Base-by-base conservation (phyloP, 2,888 invertebrate species). In the Desoria tigrina region DNA sequence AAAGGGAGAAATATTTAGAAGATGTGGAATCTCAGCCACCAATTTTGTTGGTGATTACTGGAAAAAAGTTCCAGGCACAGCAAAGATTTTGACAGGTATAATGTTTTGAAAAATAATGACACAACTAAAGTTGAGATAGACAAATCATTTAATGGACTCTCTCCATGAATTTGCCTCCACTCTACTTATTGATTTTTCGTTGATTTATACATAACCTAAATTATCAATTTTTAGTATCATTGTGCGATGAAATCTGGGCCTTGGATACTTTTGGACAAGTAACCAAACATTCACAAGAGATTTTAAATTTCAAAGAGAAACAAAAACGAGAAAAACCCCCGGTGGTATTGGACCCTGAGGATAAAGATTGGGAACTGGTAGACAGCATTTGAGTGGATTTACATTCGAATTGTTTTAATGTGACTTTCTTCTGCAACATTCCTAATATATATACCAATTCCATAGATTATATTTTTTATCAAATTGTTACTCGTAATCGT, bases 1-100 rank as follows among this genome's bases (percentile, higher is more conserved):
- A 1, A 77, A 77, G 32, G 82, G 83, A 1, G 74, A 77, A 23
- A 78, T 84, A 18, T 82, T 78, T 72, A 78, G 81, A 42, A 77
- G 84, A 32, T 76, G 78, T 61, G 84, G 83, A 9, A 81, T 84
- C 64, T 78, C 80, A 0, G 76, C 78, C 28, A 79, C 78, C 50
- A 82, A 82, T 71, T 82, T 80, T 60, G 81, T 81, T 65, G 84
- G 84, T 1, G 79, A 80, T 56, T 79, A 79, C 28, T 84, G 84
- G 84, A 76, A 78, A 61, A 77, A 78, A 69, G 74, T 81, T 21
- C 80, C 80, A 28, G 79, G 79, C 4, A 71, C 65, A 56, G 76
- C 78, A 24, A 71, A 77, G 37, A 69, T 68, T 45, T 64, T 81
- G 23, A 78, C 80, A 65, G 79, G 80, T 80, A 74, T n/a, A n/a